Percentiles rank a stretch among this genome's conserved stretches.
Evolutionary conservation across 2,888 invertebrate genomes (phyloP).

Genomic region (Microctonus aethiopoides): DNA sequence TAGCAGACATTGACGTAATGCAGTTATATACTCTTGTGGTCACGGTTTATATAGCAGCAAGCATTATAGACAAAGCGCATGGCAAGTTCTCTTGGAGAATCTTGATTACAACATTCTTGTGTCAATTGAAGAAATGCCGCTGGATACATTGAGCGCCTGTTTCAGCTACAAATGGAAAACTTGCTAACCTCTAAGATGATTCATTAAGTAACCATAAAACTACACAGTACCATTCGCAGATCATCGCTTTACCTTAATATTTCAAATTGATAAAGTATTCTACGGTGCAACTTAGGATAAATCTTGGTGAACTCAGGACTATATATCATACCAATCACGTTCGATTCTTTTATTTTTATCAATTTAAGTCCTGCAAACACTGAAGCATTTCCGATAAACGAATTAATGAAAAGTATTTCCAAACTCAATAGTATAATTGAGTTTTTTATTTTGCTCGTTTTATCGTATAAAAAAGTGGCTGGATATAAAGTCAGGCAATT

Average conservation of each 20-base stretch:
- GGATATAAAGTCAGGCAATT: neutral
- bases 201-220: slow-evolving; percentile 41
- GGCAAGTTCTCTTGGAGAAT: slow-evolving; percentile 43
- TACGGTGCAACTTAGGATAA: neutral
- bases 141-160: slow-evolving; percentile 32
- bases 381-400: no score
- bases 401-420: no score
- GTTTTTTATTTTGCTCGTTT: neutral
- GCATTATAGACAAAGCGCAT: slow-evolving; percentile 20
- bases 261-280: slow-evolving; percentile 9
- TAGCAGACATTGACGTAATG: neutral
- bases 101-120: slow-evolving; percentile 47
- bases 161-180: neutral
- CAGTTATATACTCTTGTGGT: slow-evolving; percentile 35
- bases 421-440: no score
- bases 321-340: no score
- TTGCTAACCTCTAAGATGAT: slow-evolving; percentile 32
- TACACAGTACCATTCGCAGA: slow-evolving; percentile 24
- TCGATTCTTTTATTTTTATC: no score
- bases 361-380: no score
- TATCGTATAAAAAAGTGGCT: neutral
- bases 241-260: slow-evolving; percentile 9
- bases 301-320: no score
- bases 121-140: slow-evolving; percentile 38
- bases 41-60: slow-evolving; percentile 37